Conservation (phyloP, 2,113 vertebrate species). For the Protobothrops mucrosquamatus region DNA sequence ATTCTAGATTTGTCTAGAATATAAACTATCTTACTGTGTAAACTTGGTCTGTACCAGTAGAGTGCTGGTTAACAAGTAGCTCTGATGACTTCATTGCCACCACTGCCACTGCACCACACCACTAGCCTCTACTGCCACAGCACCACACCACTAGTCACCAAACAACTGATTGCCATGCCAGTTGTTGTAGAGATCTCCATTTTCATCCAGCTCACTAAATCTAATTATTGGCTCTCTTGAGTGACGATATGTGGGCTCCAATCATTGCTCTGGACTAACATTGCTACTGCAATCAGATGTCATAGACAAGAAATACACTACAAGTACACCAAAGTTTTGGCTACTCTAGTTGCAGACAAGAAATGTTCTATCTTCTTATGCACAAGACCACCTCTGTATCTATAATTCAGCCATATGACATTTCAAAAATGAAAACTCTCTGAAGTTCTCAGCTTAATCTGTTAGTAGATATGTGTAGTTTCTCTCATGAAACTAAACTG, state of each 20-base stretch:
- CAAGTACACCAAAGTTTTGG: background rate
- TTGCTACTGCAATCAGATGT: background rate
- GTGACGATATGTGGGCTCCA: background rate
- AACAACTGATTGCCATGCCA: background rate
- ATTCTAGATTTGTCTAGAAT: background rate
- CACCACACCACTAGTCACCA: background rate
- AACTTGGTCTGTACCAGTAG: background rate
- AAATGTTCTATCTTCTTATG: background rate
- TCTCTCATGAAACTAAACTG: background rate
- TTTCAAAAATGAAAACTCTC: background rate
- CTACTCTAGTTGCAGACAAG: background rate
- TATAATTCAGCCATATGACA: background rate
- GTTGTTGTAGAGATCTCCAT: background rate
- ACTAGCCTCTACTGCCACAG: background rate
- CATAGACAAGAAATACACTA: background rate
- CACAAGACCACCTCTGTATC: background rate
- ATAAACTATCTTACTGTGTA: background rate
- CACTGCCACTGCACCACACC: background rate
- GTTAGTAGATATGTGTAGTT: background rate
- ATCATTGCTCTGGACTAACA: background rate
- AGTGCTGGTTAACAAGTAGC: background rate
- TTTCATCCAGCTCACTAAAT: background rate
- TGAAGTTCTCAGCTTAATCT: background rate
- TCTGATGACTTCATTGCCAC: background rate
- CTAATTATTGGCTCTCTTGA: background rate